Evolutionary conservation across 2,797 vertebrate genomes (phyloP), one percentile per base, ranked within the genome.

Genomic region (Cheirogaleus major): DNA sequence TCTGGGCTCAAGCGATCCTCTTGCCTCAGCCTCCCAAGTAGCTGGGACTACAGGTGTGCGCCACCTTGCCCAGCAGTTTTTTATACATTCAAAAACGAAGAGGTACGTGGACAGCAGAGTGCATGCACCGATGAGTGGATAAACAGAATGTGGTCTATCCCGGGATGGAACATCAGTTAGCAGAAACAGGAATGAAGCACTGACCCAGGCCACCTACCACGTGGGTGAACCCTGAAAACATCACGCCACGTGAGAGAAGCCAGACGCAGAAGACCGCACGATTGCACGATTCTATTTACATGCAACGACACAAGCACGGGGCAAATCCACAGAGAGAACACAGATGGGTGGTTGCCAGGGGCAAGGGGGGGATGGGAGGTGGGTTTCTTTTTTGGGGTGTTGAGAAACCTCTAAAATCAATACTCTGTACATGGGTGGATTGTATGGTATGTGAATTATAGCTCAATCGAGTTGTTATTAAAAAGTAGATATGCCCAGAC

Each of bases 121-220:
- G n/a, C 48, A 72, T 17, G 13, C 22, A 4, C 11, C 35, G 12
- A 27, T 38, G 27, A n/a, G 22, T 0, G 2, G 45, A 43, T n/a
- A 43, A 72, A 61, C 45, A 69, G 32, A 43, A 55, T 0, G 45
- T 15, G 4, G 23, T 38, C 10, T n/a, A 2, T n/a, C 43, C 12
- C 5, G 41, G 45, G 23, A 3, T 2, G 15, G 70, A 69, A 59
- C 52, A 76, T 2, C 32, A 59, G 18, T 30, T 10, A 45, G 27
- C n/a, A 9, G 18, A 0, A 65, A 63, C 27, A 48, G 61, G 76
- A n/a, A 23, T 0, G 1, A 12, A 45, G n/a, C 8, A 4, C 25
- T 2, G 5, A 22, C 4, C 1, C 57, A 4, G 0, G 41, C 18
- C 7, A 2, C 38, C 38, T 38, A 38, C 5, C 0, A 8, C 0